Percentiles rank a stretch among this genome's conserved stretches.
Conservation (phyloP, 1,140 invertebrate genomes). For the Delia radicum region DNA sequence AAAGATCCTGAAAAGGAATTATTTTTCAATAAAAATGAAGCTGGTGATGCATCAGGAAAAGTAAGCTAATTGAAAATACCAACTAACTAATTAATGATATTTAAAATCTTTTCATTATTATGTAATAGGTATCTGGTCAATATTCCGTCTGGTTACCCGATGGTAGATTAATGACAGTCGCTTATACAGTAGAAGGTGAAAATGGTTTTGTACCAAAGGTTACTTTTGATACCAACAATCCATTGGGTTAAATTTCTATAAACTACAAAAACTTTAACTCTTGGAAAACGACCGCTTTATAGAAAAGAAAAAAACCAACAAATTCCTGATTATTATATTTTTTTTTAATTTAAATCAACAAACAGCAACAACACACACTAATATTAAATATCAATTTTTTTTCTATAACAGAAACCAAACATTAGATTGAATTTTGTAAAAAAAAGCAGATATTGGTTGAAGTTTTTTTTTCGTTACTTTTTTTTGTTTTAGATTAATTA, state of each 20-base stretch:
- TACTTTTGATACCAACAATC: constrained; percentile 62
- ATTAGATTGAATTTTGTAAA: neutral
- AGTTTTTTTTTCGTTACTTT: neutral
- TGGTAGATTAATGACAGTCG: constrained; percentile 68
- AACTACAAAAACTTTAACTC: neutral
- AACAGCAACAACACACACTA: neutral
- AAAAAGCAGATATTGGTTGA: neutral
- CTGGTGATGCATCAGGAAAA: constrained; percentile 63
- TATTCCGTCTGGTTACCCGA: constrained; percentile 69
- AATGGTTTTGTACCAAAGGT: constrained; percentile 70
- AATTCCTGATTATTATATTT: neutral
- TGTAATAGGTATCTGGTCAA: constrained; percentile 57
- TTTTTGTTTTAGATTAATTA: neutral
- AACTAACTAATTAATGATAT: constrained; percentile 1
- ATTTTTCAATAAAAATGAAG: constrained; percentile 67
- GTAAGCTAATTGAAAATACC: constrained; percentile 36
- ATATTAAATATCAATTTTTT: neutral
- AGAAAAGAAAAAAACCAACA: neutral
- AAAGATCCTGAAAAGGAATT: constrained; percentile 66
- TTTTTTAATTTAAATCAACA: neutral
- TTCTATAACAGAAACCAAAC: neutral
- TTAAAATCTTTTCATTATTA: neutral
- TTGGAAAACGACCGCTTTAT: neutral
- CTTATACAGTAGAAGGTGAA: constrained; percentile 67
- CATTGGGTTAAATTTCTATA: constrained; percentile 44